Conservation (phyloP, 1,140 invertebrate genomes). For the Psix sp. region DNA sequence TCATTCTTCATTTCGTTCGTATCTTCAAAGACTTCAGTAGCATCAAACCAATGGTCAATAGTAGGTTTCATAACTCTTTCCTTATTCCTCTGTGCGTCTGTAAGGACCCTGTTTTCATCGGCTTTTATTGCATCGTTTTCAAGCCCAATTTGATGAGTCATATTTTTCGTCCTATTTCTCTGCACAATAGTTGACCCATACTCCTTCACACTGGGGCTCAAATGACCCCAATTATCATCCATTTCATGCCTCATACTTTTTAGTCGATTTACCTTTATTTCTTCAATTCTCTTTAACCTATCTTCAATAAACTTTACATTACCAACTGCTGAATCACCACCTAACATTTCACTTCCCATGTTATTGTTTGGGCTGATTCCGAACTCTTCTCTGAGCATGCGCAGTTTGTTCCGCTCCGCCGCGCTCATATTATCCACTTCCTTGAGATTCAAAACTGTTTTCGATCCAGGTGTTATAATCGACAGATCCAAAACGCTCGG, state of each 20-base stretch:
- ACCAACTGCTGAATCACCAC: slow-evolving; percentile 4
- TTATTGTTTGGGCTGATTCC: slow-evolving; percentile 70
- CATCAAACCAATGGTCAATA: slow-evolving; percentile 34
- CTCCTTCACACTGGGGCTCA: not conserved
- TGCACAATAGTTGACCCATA: slow-evolving; percentile 32
- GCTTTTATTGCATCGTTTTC: slow-evolving; percentile 1
- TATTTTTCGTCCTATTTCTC: slow-evolving; percentile 53
- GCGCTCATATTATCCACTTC: slow-evolving; percentile 63
- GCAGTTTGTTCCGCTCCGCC: slow-evolving; percentile 61
- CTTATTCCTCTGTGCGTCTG: slow-evolving; percentile 59
- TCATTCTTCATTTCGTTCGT: too few species aligned
- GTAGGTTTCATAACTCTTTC: slow-evolving; percentile 53
- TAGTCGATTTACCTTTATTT: slow-evolving; percentile 48
- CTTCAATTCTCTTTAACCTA: slow-evolving; percentile 24
- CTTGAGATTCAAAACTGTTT: slow-evolving; percentile 45
- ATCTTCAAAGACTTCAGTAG: not conserved
- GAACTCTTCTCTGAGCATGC: slow-evolving; percentile 61
- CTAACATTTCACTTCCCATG: slow-evolving; percentile 31
- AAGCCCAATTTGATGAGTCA: slow-evolving; percentile 41
- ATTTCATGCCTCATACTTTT: slow-evolving; percentile 55
- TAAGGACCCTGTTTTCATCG: slow-evolving; percentile 14
- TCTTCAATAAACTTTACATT: slow-evolving; percentile 43
- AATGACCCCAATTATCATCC: slow-evolving; percentile 43
- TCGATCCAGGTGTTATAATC: slow-evolving; percentile 4
- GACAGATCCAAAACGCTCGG: slow-evolving; percentile 63